Evolutionary conservation across 2,888 invertebrate genomes (phyloP), one percentile per base, ranked within the genome.

Genomic region (Nephrotoma flavescens): DNA sequence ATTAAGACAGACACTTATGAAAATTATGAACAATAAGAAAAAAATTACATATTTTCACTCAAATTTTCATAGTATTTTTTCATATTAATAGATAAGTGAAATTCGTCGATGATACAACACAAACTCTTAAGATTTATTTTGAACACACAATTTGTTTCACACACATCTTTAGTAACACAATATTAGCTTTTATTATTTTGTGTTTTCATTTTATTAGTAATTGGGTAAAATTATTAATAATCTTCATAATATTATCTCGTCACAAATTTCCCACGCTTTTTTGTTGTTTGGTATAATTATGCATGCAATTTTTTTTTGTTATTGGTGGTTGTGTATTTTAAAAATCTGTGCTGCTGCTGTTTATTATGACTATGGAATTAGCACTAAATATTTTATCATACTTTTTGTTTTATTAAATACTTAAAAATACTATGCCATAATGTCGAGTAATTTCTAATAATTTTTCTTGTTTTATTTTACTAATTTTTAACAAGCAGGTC

Each of bases 401-500:
- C 6, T 31, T 31, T 31, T 12, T 47, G 12, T 57, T 57, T 15
- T 57, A 57, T 31, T 44, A 44, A 9, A 11, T 44, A 44, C 44
- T 44, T 44, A 44, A 44, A 44, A 1, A 44, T 44, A 5, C 6
- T 44, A 3, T 31, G 31, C 31, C 44, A 2, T 44, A 71, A 71
- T 71, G 31, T 31, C 31, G 31, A 31, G 31, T 31, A 31, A 31
- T 31, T 31, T 31, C 31, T 31, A 31, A 52, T 52, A 52, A 52
- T 52, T 15, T 11, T 9, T 31, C 11, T 71, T 71, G 3, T 71
- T 71, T 31, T 31, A 31, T 31, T 71, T 71, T 71, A 31, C 44
- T 19, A 42, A 86, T 88, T 87, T 86, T 86, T 83, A 89, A 90
- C 87, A 31, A 52, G 41, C 89, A 91, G 91, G 88, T 91, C 90